Evolutionary conservation across 2,113 vertebrate species (phyloP), one percentile per base, ranked within the genome.

Genomic region (Miniopterus natalensis): DNA sequence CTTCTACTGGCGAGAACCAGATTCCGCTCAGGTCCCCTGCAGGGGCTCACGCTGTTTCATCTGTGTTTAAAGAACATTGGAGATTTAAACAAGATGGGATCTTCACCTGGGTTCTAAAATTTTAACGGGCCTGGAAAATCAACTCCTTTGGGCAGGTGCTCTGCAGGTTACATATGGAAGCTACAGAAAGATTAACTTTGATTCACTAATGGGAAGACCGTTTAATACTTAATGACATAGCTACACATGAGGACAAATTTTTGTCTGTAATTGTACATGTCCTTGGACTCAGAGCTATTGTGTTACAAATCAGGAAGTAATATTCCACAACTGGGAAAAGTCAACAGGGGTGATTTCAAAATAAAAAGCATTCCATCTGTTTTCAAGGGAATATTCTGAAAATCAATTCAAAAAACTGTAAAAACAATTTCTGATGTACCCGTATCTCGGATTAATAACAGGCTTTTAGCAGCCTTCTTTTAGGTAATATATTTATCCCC

Each of bases 241-340:
- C 83, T 78, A 17, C 86, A 90, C 36, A 83, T 0, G 23, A 95
- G 49, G 42, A 78, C 49, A 71, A 31, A 36, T 45, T 83, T 61
- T 90, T 84, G 0, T 80, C 6, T 92, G 7, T 77, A 61, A 83
- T 65, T 92, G 40, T 51, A 91, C 68, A 90, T 90, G 75, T 92
- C 70, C 84, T 95, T 84, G 75, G 63, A 87, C 84, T 95, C 51
- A 45, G 47, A 94, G 53, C 92, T 73, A 23, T 92, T 92, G 74
- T 88, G 83, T 96, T 94, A 93, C 95, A 97, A 95, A 90, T 84
- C 87, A 95, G 84, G 89, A 95, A 42, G 51, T 63, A 92, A 42
- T 73, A 66, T 23, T 70, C 65, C 59, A 80, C 74, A 79, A 70
- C 8, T 92, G 75, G 79, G 87, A 89, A 59, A 91, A 79, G 21